These are phyloP conservation scores for Hipposideros armiger DNA, from an alignment of 2,113 vertebrate species.

Conservation along the genomic window DNA sequence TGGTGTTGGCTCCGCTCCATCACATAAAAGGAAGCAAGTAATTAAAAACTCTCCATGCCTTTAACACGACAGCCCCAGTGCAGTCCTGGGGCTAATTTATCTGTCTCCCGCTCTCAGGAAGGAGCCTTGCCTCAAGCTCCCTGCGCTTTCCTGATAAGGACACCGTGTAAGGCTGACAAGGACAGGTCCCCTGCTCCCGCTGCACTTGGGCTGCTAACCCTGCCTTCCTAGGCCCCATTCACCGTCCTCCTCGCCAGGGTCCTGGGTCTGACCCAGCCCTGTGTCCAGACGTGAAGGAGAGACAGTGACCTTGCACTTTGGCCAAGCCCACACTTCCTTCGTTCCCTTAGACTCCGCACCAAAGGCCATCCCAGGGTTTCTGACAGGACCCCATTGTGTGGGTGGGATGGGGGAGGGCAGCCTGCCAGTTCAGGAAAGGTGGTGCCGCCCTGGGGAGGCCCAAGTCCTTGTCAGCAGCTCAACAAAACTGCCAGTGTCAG, in stretches of 20 bases:
- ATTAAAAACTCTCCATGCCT: neutral
- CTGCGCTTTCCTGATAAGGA: neutral
- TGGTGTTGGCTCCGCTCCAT: neutral
- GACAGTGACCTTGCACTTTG: constrained; percentile 1
- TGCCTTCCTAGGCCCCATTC: fast-evolving
- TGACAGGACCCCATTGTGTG: neutral
- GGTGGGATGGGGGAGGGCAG: neutral
- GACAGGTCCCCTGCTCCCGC: neutral
- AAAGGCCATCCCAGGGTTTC: constrained; percentile 18
- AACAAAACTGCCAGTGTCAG: constrained; percentile 41
- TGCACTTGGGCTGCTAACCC: neutral
- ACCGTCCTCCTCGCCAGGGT: neutral
- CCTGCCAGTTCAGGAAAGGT: constrained; percentile 66
- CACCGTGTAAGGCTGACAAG: fast-evolving
- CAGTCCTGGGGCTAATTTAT: fast-evolving
- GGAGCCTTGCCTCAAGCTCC: neutral
- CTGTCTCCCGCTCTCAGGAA: neutral
- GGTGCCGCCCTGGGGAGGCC: constrained; percentile 35
- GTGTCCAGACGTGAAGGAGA: constrained; percentile 1
- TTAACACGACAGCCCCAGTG: no score
- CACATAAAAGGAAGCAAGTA: neutral
- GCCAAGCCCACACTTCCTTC: constrained; percentile 30
- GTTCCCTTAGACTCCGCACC: neutral
- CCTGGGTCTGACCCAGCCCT: neutral
- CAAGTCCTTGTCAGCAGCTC: neutral